Evolutionary conservation across 1,140 invertebrate species (phyloP).

Genomic region (Drosophila watanabei): DNA sequence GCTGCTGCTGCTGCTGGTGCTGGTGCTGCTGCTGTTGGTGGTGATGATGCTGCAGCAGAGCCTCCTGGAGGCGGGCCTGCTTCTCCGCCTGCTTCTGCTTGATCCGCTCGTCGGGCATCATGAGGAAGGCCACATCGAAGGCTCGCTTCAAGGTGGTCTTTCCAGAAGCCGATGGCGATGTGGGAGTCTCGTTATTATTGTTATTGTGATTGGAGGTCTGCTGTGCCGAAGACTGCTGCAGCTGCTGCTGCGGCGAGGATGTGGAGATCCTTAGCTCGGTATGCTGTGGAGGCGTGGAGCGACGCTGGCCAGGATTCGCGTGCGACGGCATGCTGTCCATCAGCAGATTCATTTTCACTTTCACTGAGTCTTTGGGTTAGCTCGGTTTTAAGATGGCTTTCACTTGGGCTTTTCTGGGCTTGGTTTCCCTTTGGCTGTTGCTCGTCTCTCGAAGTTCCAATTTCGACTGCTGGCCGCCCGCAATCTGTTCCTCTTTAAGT

Average conservation of each 20-base stretch:
- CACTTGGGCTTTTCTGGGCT: background rate
- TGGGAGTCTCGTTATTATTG: slow-evolving; percentile 60
- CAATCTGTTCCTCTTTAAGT: slow-evolving; percentile 85
- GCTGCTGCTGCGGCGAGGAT: slow-evolving; percentile 46
- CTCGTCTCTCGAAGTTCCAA: slow-evolving; percentile 71
- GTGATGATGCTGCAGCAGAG: slow-evolving; percentile 84
- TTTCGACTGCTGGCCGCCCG: slow-evolving; percentile 77
- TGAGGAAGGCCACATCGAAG: slow-evolving; percentile 95
- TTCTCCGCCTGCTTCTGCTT: slow-evolving; percentile 89
- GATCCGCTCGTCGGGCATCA: slow-evolving; percentile 93
- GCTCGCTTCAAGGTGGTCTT: slow-evolving; percentile 89
- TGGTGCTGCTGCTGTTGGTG: slow-evolving; percentile 61
- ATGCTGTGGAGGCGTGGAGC: slow-evolving; percentile 61
- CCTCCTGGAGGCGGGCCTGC: slow-evolving; percentile 86
- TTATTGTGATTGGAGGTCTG: slow-evolving; percentile 22
- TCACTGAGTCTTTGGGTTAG: slow-evolving; percentile 9
- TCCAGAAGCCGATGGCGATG: slow-evolving; percentile 32
- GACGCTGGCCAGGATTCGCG: slow-evolving; percentile 58
- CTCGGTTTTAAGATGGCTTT: slow-evolving; percentile 2
- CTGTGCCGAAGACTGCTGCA: slow-evolving; percentile 23
- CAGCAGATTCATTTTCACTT: slow-evolving; percentile 80
- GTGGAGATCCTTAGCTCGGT: slow-evolving; percentile 72
- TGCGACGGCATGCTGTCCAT: slow-evolving; percentile 80
- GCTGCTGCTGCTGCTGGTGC: slow-evolving; percentile 52
- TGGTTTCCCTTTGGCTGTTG: slow-evolving; percentile 13